phyloP scores from a whole-genome alignment of 1,140 invertebrate genomes.

The Galendromus occidentalis region DNA sequence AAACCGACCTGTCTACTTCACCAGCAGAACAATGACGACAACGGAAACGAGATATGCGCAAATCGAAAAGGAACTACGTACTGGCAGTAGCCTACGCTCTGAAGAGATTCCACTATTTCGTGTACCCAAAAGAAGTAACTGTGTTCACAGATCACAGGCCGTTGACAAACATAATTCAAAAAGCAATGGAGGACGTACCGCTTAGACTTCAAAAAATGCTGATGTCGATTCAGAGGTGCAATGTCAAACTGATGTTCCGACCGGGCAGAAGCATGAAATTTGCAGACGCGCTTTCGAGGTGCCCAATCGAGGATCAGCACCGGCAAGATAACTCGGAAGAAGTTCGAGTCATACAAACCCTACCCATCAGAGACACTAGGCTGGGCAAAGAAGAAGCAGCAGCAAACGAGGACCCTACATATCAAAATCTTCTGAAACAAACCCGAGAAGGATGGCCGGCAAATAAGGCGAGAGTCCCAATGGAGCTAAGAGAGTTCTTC shows the following conservation, averaged over 20 bases:
- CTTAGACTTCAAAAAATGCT: conserved; percentile 29
- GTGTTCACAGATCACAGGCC: no score
- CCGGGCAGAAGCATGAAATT: conserved; percentile 18
- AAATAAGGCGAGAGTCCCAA: background rate
- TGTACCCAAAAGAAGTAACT: no score
- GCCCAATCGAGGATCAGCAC: background rate
- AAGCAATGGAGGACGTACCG: conserved; percentile 25
- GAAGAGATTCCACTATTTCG: no score
- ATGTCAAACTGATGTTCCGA: conserved; percentile 27
- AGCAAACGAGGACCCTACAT: background rate
- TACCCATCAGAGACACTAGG: background rate
- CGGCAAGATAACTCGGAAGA: conserved; percentile 20
- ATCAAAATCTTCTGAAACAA: background rate
- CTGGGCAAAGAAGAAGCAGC: background rate
- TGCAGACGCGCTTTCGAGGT: background rate
- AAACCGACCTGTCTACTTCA: no score
- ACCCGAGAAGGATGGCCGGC: conserved; percentile 10
- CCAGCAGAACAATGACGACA: no score
- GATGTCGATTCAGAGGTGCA: conserved; percentile 27
- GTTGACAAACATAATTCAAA: conserved; percentile 27
- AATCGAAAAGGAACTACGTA: no score
- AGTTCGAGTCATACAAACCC: conserved; percentile 11
- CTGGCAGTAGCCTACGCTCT: no score
- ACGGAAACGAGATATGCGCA: no score
- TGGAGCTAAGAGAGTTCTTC: background rate